These are phyloP conservation scores for Lycaena phlaeas DNA, from an alignment of 2,888 invertebrate genomes.

Conservation along the genomic window DNA sequence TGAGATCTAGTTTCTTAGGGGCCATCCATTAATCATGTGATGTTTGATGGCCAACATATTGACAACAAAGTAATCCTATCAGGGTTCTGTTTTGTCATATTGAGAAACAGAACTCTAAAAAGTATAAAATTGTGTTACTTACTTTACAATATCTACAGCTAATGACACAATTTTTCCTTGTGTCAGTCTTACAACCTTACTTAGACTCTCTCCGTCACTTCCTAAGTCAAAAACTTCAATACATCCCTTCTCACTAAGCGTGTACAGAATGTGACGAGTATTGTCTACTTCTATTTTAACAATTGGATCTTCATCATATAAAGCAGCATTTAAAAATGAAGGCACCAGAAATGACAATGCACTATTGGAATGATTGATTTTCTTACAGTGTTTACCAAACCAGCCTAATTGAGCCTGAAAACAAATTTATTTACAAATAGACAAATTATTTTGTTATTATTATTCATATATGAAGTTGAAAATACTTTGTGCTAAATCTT, in stretches of 20 bases:
- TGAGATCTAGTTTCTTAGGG: too few relatives aligned
- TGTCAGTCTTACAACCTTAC: slow-evolving; percentile 80
- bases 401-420: slow-evolving; percentile 85
- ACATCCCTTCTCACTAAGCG: slow-evolving; percentile 90
- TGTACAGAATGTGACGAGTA: slow-evolving; percentile 89
- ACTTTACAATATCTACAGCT: slow-evolving; percentile 88
- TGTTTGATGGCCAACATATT: too few relatives aligned
- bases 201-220: slow-evolving; percentile 79
- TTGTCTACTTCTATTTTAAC: slow-evolving; percentile 92
- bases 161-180: slow-evolving; percentile 82
- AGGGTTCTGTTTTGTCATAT: too few relatives aligned
- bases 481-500: neutral
- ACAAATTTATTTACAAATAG: too few relatives aligned
- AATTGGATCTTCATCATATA: slow-evolving; percentile 91
- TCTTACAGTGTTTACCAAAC: slow-evolving; percentile 96
- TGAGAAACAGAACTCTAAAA: too few relatives aligned
- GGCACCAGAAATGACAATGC: slow-evolving; percentile 91
- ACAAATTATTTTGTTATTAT: too few relatives aligned
- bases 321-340: slow-evolving; percentile 88
- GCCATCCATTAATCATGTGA: too few relatives aligned
- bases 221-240: slow-evolving; percentile 94
- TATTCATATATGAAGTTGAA: too few relatives aligned
- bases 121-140: too few relatives aligned
- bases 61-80: too few relatives aligned
- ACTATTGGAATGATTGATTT: slow-evolving; percentile 94